phyloP scores from a whole-genome alignment of 53 echinoderm and acorn worm species.

The Echinometra lucunter region DNA sequence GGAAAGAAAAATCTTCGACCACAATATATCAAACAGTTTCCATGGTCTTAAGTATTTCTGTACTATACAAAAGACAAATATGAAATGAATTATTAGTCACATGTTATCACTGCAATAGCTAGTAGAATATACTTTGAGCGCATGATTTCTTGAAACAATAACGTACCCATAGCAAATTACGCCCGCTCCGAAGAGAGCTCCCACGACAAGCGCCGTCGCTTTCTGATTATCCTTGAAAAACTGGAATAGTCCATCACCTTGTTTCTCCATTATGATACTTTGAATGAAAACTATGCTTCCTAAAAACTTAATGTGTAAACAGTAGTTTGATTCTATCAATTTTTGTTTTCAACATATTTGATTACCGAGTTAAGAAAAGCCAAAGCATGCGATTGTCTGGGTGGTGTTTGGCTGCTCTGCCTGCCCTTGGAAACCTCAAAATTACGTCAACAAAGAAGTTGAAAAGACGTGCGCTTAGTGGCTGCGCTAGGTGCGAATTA shows the following conservation, averaged over 20 bases:
- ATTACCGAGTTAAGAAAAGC: neutral
- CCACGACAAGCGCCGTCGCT: slow-evolving; percentile 17
- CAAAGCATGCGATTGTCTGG: neutral
- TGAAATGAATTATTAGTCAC: no score
- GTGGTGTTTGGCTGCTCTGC: neutral
- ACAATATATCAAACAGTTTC: no score
- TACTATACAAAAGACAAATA: no score
- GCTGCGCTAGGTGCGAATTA: neutral
- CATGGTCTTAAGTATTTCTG: no score
- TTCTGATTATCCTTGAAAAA: slow-evolving; percentile 36
- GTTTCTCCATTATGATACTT: slow-evolving; percentile 56
- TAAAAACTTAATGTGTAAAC: neutral
- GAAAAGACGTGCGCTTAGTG: slow-evolving; percentile 6
- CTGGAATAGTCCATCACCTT: slow-evolving; percentile 4
- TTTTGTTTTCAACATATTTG: neutral
- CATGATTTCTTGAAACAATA: neutral
- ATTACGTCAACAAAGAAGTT: slow-evolving; percentile 5
- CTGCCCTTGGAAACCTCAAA: neutral
- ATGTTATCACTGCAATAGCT: no score
- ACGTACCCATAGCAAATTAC: slow-evolving; percentile 51
- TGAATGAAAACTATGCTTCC: neutral
- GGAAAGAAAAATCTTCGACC: no score
- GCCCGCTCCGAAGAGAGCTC: slow-evolving; percentile 52
- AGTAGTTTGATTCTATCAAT: neutral
- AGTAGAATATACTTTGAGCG: no score